Evolutionary conservation across 2,113 vertebrate species (phyloP), one percentile per base, ranked within the genome.

Genomic region (Arothron firmamentum): DNA sequence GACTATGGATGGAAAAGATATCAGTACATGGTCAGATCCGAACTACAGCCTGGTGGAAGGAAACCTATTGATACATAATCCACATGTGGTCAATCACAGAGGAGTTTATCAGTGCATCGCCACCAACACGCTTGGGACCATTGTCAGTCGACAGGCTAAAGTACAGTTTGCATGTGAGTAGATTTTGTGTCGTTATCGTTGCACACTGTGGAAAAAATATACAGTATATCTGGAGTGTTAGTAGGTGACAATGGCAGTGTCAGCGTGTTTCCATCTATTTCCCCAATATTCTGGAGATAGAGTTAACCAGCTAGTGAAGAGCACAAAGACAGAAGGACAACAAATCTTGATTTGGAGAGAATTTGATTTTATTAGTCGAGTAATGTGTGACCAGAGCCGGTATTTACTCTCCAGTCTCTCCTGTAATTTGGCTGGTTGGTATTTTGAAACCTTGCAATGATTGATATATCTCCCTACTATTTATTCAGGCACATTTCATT

Each of bases 111-210:
- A 96, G 85, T 96, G 94, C 79, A 92, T 94, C 59, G 90, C 92
- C 80, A 92, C 92, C 80, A 96, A 96, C 83, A 60, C 84, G 4
- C 91, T 94, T 62, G 96, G 96, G 75, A 95, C 93, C 6, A 83
- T 92, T 51, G 77, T 95, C 70, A 96, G 95, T 88, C 91, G 85
- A 65, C 91, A 91, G 61, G 94, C 92, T 16, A 94, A 90, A 70
- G 92, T 97, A 59, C 92, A 92, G 62, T 97, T 95, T 90, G 93
- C 94, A 83, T 95, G 95, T 96, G 88, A 96, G 93, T 93, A 65
- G 2, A 41, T 18, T 49, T 52, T 74, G 34, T 25, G 15, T 2
- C 5, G 10, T 17, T 45, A 17, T 45, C 3, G 4, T 45, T 45
- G 43, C 43, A 13, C 5, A 5, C 43, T 45, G 42, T 10, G 12